A percentile compares a stretch with the other conserved stretches of the same genome.
Evolutionary conservation across 2,888 invertebrate genomes (phyloP).

Genomic region (Nezara viridula): DNA sequence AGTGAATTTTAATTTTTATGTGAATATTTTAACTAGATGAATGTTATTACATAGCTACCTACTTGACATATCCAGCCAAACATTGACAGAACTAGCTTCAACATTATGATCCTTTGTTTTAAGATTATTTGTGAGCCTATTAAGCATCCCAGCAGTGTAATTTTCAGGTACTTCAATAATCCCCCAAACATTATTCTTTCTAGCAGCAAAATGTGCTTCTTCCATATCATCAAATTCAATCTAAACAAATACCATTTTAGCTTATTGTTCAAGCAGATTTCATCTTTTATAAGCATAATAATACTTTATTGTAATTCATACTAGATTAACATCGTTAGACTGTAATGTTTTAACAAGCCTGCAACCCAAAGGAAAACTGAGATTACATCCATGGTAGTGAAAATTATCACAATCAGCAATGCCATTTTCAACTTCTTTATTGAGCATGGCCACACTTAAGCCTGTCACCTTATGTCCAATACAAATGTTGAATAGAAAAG

Average conservation of each 20-base stretch:
- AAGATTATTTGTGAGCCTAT: slow-evolving; percentile 75
- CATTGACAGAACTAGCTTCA: slow-evolving; percentile 76
- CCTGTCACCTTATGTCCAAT: slow-evolving; percentile 83
- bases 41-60: slow-evolving; percentile 67
- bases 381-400: slow-evolving; percentile 60
- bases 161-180: slow-evolving; percentile 82
- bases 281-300: neutral
- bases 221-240: slow-evolving; percentile 74
- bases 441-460: slow-evolving; percentile 82
- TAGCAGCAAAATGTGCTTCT: slow-evolving; percentile 78
- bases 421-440: slow-evolving; percentile 76
- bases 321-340: slow-evolving; percentile 16
- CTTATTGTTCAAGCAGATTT: neutral
- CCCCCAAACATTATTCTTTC: slow-evolving; percentile 81
- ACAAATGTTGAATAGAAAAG: slow-evolving; percentile 83
- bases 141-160: slow-evolving; percentile 80
- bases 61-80: slow-evolving; percentile 91
- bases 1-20: too few relatives aligned
- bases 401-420: slow-evolving; percentile 57
- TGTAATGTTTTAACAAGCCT: slow-evolving; percentile 51
- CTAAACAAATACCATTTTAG: slow-evolving; percentile 68
- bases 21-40: neutral
- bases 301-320: neutral
- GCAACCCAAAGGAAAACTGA: slow-evolving; percentile 51
- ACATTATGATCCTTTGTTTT: slow-evolving; percentile 75